Conservation (phyloP, 2,113 vertebrate species). For the Holacanthus passer region DNA sequence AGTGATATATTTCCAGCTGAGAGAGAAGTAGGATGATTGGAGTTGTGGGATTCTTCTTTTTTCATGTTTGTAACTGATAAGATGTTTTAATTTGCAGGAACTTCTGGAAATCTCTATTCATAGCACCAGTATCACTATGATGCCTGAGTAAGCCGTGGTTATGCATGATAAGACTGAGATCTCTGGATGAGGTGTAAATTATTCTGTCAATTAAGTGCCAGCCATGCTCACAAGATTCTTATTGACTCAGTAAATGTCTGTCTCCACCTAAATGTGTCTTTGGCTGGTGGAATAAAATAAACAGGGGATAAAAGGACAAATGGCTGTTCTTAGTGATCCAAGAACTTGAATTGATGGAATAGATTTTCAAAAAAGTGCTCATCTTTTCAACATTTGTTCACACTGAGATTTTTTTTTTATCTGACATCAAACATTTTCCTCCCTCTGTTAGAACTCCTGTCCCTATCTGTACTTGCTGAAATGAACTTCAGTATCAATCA, state of each 20-base stretch:
- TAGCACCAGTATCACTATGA: not conserved
- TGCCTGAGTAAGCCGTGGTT: not conserved
- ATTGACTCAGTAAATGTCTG: not conserved
- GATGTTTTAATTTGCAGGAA: not conserved
- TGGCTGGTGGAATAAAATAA: not conserved
- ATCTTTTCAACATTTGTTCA: slow-evolving; percentile 23
- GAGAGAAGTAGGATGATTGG: not conserved
- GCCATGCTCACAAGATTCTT: not conserved
- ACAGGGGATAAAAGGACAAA: not conserved
- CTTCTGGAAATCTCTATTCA: not conserved
- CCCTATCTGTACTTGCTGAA: not conserved
- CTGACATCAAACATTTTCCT: slow-evolving; percentile 19
- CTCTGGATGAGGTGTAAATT: not conserved
- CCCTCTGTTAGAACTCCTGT: not conserved
- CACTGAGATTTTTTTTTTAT: slow-evolving; percentile 3
- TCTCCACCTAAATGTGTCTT: not conserved
- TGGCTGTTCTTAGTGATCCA: not conserved
- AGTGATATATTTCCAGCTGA: not conserved
- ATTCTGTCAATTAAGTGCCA: not conserved
- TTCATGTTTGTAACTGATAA: too few relatives aligned
- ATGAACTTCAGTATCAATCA: not conserved
- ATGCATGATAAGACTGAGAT: not conserved
- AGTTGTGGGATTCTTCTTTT: too few relatives aligned
- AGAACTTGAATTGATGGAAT: not conserved
- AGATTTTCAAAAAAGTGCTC: slow-evolving; percentile 7